A percentile compares a stretch with the other conserved stretches of the same genome.
Conservation (phyloP, 2,888 invertebrate species). For the Scaptomyza cyrtandrae region DNA sequence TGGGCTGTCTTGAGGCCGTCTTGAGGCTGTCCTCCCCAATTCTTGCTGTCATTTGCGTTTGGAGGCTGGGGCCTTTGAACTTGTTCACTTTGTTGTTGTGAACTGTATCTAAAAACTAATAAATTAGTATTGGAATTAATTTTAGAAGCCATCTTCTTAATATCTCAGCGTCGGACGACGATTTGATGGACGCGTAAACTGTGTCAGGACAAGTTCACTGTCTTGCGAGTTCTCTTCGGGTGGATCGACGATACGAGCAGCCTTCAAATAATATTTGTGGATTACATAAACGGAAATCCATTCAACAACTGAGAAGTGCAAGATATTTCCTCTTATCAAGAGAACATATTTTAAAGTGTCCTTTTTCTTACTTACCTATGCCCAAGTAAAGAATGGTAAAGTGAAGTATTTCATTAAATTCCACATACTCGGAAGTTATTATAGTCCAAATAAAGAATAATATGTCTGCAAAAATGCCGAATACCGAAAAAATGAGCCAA, state of each 20-base stretch:
- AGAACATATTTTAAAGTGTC: neutral
- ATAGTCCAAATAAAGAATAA: slow-evolving; percentile 39
- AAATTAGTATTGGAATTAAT: too few relatives aligned
- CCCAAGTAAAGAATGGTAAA: slow-evolving; percentile 43
- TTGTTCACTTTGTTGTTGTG: too few relatives aligned
- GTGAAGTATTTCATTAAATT: slow-evolving; percentile 18
- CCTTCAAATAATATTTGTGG: slow-evolving; percentile 37
- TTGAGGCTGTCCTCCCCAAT: neutral
- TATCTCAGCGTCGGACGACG: neutral
- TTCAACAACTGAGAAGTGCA: slow-evolving; percentile 39
- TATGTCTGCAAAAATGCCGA: slow-evolving; percentile 39
- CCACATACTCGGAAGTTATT: slow-evolving; percentile 4
- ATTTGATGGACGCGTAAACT: neutral
- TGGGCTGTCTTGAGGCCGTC: neutral
- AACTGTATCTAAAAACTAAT: neutral
- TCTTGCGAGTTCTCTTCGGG: neutral
- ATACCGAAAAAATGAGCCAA: slow-evolving; percentile 45
- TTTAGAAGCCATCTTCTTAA: neutral
- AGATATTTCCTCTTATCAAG: neutral
- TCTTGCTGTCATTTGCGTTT: neutral
- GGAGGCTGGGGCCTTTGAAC: too few relatives aligned
- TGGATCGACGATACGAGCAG: neutral
- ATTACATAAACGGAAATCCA: slow-evolving; percentile 45
- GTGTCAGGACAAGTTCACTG: too few relatives aligned
- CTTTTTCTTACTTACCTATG: slow-evolving; percentile 27